Evolutionary conservation across 2,113 vertebrate genomes (phyloP), one percentile per base, ranked within the genome.

Genomic region (Haemorhous mexicanus): DNA sequence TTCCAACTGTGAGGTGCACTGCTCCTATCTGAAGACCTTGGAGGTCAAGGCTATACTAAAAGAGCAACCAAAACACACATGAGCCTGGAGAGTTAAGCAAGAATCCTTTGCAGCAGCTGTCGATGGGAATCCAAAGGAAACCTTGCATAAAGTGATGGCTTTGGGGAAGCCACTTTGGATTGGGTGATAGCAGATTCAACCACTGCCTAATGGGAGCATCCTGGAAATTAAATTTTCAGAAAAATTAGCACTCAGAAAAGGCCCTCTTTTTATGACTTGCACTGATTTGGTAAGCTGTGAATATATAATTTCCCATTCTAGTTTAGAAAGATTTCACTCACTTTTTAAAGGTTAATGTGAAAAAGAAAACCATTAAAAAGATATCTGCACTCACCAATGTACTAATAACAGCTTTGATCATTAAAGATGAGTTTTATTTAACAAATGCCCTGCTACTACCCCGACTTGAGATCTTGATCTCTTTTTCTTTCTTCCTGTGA

Each of bases 391-490:
- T 92, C 85, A 94, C 52, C 92, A 67, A 78, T 75, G 64, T 68
- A 96, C 73, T 94, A 94, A 86, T 72, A 93, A 92, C 52, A 93
- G 64, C 88, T 92, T 92, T 96, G 90, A 92, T 87, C 55, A 84
- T 75, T 92, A 87, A 93, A 92, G 72, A 87, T 44, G 83, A 81
- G 73, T 56, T 94, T 93, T 95, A 90, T 84, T 93, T 97, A 93
- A 97, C 47, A 96, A 95, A 97, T 50, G 68, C 61, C 68, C 77
- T 59, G 64, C 74, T 89, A 86, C 68, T 84, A 47, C 72, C 86
- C 84, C 47, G 76, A 66, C 59, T 87, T 87, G 47, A 87, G 61
- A 90, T 59, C 93, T 90, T 74, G 68, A 86, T 95, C 64, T 94
- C 63, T 77, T 62, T 75, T 76, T 55, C 69, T 93, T 87, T 87